These are phyloP conservation scores for Dryobates pubescens DNA, from an alignment of 2,797 vertebrate genomes.

Conservation along the genomic window DNA sequence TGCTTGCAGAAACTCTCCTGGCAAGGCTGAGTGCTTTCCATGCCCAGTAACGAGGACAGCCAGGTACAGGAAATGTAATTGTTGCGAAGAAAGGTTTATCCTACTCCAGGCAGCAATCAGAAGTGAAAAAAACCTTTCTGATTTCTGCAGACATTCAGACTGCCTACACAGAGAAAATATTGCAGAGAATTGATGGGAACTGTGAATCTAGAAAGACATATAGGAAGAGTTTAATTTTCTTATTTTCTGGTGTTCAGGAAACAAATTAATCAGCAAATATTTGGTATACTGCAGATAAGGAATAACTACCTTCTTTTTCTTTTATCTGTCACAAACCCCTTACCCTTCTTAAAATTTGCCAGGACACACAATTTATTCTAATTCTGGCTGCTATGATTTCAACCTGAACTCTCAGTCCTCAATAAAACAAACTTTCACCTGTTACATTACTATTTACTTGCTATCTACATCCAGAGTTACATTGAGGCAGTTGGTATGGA, in stretches of 20 bases:
- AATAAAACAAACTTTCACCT: not conserved
- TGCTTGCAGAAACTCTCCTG: not conserved
- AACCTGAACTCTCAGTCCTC: not conserved
- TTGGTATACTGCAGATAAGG: not conserved
- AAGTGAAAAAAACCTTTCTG: not conserved
- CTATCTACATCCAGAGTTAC: not conserved
- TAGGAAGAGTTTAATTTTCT: not conserved
- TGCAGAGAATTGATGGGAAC: not conserved
- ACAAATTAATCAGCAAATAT: not conserved
- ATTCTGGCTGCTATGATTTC: not conserved
- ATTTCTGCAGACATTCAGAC: not conserved
- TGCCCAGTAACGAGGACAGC: not conserved
- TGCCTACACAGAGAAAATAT: not conserved
- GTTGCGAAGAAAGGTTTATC: not conserved
- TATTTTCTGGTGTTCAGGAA: not conserved
- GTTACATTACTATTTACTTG: not conserved
- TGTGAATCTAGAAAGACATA: not conserved
- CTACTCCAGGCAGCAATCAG: not conserved
- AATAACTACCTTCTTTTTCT: not conserved
- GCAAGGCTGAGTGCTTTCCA: not conserved
- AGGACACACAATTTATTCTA: not conserved
- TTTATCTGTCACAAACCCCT: not conserved
- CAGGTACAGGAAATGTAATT: constrained; percentile 22
- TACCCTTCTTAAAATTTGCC: not conserved
- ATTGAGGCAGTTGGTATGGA: not conserved